Evolutionary conservation across 2,797 vertebrate genomes (phyloP), one percentile per base, ranked within the genome.

Genomic region (Odontamblyopus lacepedii): DNA sequence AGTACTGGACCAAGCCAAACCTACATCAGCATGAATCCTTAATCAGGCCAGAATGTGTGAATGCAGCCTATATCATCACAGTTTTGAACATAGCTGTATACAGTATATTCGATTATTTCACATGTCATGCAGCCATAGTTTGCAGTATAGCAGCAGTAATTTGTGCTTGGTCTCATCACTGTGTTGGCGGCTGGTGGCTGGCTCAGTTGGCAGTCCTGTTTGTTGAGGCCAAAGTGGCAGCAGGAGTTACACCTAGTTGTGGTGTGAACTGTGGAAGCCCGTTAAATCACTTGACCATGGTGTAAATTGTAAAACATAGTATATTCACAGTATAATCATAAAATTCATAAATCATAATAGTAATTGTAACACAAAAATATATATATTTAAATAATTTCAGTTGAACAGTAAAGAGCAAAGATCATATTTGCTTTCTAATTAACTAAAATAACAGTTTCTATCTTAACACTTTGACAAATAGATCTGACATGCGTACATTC

Each of bases 231-330:
- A 81, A 64, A 32, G 56, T n/a, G 69, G 75, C 72, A 78, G 83
- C 85, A 85, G 88, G 85, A 88, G 85, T 77, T 77, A 69, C 70
- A 84, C 81, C 87, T 88, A 87, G 78, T 79, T 74, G 68, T 70
- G 66, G 69, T 67, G 70, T 68, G 60, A 35, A 53, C 69, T 68
- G 70, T 69, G 60, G 29, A 56, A 13, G 26, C 48, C 72, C 56
- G 23, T 62, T 69, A 61, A 50, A 27, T 60, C 65, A 78, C 77
- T 85, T 76, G 80, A 30, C 30, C 32, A 35, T 35, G 32, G 32
- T 35, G 4, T 35, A 35, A 5, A 35, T 35, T 35, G 3, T 35
- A 5, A 35, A 35, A 35, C 32, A 35, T 35, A 35, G 32, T 35
- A 35, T 6, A 35, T 35, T 35, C 32, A 35, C 32, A 35, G 6